These are phyloP conservation scores for Ramphastos sulfuratus DNA, from an alignment of 2,113 vertebrate species.

Conservation along the genomic window DNA sequence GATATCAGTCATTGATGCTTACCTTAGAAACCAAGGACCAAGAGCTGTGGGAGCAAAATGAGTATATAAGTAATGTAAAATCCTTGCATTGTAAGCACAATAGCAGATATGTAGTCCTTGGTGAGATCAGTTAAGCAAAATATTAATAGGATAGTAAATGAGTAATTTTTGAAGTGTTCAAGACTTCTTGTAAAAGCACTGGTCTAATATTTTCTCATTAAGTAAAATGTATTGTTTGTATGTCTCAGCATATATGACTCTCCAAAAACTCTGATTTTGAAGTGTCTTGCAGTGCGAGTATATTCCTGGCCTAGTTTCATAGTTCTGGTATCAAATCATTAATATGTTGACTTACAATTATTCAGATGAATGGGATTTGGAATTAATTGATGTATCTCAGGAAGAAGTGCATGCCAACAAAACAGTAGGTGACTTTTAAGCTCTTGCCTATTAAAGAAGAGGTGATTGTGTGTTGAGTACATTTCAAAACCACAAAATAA, in stretches of 20 bases:
- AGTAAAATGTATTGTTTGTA: neutral
- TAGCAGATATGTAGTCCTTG: neutral
- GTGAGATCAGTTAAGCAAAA: neutral
- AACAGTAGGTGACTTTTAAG: conserved; percentile 40
- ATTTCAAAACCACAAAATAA: conserved; percentile 63
- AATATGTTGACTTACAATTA: conserved; percentile 57
- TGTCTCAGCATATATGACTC: neutral
- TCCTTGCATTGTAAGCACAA: neutral
- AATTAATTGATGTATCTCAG: conserved; percentile 68
- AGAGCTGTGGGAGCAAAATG: neutral
- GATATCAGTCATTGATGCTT: neutral
- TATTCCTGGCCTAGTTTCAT: conserved; percentile 51
- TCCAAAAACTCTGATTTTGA: conserved; percentile 20
- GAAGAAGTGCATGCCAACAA: conserved; percentile 32
- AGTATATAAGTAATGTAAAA: neutral
- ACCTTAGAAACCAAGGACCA: neutral
- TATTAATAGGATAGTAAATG: neutral
- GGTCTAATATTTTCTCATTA: neutral
- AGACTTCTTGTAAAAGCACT: neutral
- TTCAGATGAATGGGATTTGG: conserved; percentile 52
- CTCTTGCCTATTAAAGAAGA: conserved; percentile 15
- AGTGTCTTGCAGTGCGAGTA: neutral
- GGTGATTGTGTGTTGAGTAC: conserved; percentile 41
- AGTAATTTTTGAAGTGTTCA: neutral
- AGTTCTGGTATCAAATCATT: conserved; percentile 35